Evolutionary conservation across 2,888 invertebrate species (phyloP).

Genomic region (Azorinus chamasolen): DNA sequence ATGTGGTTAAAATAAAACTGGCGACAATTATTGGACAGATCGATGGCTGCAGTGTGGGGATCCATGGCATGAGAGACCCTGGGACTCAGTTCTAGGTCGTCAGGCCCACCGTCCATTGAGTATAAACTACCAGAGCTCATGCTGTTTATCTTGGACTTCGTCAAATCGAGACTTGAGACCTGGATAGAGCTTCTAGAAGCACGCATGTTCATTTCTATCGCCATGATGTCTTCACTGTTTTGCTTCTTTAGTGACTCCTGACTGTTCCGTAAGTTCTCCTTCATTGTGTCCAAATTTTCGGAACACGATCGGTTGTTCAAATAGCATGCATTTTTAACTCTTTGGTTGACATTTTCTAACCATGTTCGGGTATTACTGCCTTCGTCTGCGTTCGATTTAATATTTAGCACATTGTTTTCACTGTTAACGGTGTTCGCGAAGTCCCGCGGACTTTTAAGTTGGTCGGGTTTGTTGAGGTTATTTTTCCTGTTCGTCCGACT

Average conservation of each 20-base stretch:
- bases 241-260: conserved; percentile 35
- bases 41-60: conserved; percentile 49
- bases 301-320: conserved; percentile 22
- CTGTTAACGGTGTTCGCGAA: neutral
- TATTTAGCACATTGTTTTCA: no score
- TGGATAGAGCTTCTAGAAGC: neutral
- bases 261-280: conserved; percentile 55
- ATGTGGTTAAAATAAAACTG: conserved; percentile 53
- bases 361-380: no score
- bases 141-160: neutral
- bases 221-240: conserved; percentile 27
- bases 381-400: no score
- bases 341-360: no score
- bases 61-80: conserved; percentile 31
- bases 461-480: neutral
- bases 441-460: neutral
- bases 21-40: conserved; percentile 58
- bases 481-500: conserved; percentile 11
- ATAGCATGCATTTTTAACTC: neutral
- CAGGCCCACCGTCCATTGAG: conserved; percentile 19
- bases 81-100: conserved; percentile 21
- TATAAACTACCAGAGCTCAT: conserved; percentile 11
- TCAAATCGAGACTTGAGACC: neutral
- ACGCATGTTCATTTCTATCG: conserved; percentile 17
- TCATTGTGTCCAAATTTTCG: conserved; percentile 36